These are phyloP conservation scores for Tragelaphus scriptus DNA, from an alignment of 2,113 vertebrate genomes.

Conservation along the genomic window DNA sequence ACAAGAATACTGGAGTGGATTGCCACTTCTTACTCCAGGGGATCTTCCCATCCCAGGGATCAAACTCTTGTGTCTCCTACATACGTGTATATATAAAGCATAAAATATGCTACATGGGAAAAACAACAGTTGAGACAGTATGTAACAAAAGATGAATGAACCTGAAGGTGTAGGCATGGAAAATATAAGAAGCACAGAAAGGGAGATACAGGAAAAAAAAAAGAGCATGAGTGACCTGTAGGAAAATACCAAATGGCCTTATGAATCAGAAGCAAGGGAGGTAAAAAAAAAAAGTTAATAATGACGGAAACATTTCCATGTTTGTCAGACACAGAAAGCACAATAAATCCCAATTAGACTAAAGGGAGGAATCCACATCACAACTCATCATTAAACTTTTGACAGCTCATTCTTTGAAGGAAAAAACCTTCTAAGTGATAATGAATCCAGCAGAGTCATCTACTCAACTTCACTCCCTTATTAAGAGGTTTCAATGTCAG, in stretches of 20 bases:
- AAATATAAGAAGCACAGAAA: not conserved
- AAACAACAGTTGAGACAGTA: not conserved
- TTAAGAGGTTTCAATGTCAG: not conserved
- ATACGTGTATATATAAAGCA: not conserved
- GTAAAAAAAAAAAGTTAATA: not conserved
- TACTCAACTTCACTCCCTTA: not conserved
- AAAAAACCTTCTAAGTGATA: not conserved
- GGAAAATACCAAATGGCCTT: not conserved
- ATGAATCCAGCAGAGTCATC: not conserved
- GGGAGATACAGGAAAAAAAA: not conserved
- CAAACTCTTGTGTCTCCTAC: not conserved
- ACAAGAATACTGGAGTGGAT: not conserved
- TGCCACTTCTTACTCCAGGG: not conserved
- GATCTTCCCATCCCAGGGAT: not conserved
- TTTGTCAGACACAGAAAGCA: not conserved
- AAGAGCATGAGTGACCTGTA: not conserved
- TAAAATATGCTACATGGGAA: not conserved
- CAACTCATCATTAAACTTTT: not conserved
- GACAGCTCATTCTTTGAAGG: not conserved
- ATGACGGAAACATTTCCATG: not conserved
- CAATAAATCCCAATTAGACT: not conserved
- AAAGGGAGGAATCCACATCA: not conserved
- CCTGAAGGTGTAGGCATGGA: not conserved
- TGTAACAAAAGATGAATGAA: not conserved
- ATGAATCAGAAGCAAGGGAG: not conserved